Conservation (phyloP, 1,140 invertebrate species). For the Drosophila orena region DNA sequence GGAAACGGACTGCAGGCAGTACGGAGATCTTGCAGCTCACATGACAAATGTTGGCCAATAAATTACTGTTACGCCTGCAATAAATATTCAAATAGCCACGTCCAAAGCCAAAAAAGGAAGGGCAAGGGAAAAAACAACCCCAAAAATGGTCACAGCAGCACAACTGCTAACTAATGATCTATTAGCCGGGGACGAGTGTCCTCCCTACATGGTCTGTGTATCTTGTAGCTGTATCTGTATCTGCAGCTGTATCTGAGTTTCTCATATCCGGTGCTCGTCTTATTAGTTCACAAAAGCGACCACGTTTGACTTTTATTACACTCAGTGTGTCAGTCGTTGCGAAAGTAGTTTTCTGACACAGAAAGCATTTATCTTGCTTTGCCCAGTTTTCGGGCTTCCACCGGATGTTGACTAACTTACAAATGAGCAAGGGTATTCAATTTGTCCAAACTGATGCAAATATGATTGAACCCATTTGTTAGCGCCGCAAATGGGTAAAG, state of each 20-base stretch:
- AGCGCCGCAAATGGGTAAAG: conserved; percentile 20
- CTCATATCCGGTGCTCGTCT: conserved; percentile 65
- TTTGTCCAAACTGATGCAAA: conserved; percentile 58
- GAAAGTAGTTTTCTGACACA: conserved; percentile 43
- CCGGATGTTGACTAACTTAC: conserved; percentile 47
- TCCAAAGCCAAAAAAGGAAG: conserved; percentile 6
- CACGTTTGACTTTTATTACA: conserved; percentile 79
- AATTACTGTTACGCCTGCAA: conserved; percentile 78
- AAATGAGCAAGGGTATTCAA: conserved; percentile 62
- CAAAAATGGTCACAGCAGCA: conserved; percentile 57
- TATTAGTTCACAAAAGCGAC: conserved; percentile 72
- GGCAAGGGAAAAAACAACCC: conserved; percentile 26
- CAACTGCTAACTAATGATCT: conserved; percentile 79
- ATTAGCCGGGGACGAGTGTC: conserved; percentile 61
- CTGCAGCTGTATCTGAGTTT: conserved; percentile 19
- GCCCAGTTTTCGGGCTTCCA: conserved; percentile 20
- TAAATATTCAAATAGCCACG: conserved; percentile 78
- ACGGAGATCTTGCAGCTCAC: conserved; percentile 30
- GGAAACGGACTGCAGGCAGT: conserved; percentile 1
- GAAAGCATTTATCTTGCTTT: conserved; percentile 60
- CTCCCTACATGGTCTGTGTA: conserved; percentile 8
- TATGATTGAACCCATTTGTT: conserved; percentile 71
- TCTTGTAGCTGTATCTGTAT: not conserved
- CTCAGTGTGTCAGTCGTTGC: conserved; percentile 41
- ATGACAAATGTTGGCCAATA: conserved; percentile 74